Evolutionary conservation across 2,797 vertebrate species (phyloP).

Genomic region (Crocidura indochinensis): DNA sequence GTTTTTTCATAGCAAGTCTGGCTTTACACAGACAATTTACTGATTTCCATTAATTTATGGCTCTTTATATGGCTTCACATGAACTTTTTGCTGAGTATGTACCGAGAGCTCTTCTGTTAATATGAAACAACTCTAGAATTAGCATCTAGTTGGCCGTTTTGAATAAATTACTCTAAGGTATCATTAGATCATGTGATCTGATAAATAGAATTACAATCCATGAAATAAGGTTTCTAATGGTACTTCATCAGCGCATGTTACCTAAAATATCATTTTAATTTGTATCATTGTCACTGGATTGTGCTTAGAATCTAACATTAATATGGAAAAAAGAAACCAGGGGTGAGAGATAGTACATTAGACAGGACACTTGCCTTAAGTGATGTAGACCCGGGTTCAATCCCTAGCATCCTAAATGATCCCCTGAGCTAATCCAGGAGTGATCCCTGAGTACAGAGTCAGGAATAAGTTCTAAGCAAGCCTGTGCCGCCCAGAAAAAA

Average conservation of each 20-base stretch:
- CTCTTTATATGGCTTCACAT: background rate
- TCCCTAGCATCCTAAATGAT: too few species aligned
- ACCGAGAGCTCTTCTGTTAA: background rate
- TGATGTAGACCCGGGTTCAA: too few species aligned
- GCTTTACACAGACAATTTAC: background rate
- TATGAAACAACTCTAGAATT: background rate
- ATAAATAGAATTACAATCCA: slow-evolving; percentile 23
- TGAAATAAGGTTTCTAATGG: slow-evolving; percentile 1
- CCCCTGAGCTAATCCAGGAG: too few species aligned
- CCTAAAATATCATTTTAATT: background rate
- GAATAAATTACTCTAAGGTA: slow-evolving; percentile 49
- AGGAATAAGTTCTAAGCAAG: too few species aligned
- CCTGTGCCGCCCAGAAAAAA: too few species aligned
- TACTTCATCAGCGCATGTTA: background rate
- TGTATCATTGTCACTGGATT: background rate
- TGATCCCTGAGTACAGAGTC: too few species aligned
- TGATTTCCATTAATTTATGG: background rate
- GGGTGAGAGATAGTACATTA: too few species aligned
- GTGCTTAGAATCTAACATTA: background rate
- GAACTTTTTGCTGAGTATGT: background rate
- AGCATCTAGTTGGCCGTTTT: background rate
- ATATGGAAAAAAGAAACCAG: slow-evolving; percentile 35
- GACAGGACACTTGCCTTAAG: too few species aligned
- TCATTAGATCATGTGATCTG: background rate
- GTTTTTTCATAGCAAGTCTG: background rate